These are phyloP conservation scores for Charaxes varanes DNA, from an alignment of 1,140 invertebrate genomes.

Conservation along the genomic window DNA sequence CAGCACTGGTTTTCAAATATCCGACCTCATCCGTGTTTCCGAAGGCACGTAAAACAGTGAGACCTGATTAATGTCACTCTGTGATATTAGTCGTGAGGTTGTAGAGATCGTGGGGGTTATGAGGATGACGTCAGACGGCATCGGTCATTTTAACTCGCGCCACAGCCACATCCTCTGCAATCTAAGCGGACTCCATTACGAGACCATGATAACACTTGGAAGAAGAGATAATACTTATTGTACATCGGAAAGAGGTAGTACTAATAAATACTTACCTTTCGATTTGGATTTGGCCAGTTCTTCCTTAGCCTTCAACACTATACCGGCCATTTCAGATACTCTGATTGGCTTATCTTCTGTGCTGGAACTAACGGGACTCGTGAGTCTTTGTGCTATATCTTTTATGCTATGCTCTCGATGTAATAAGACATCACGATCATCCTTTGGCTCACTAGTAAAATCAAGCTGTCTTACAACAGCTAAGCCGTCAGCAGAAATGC, in stretches of 20 bases:
- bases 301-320: conserved; percentile 95
- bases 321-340: conserved; percentile 89
- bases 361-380: conserved; percentile 71
- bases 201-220: no score
- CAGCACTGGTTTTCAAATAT: no score
- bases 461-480: conserved; percentile 47
- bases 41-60: no score
- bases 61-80: no score
- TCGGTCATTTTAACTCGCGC: no score
- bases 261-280: conserved; percentile 69
- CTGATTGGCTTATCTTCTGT: conserved; percentile 70
- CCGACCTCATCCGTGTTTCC: no score
- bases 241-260: background rate
- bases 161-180: no score
- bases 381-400: conserved; percentile 89
- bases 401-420: conserved; percentile 86
- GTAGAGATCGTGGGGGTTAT: no score
- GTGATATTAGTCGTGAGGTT: no score
- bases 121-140: no score
- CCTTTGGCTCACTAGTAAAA: conserved; percentile 69
- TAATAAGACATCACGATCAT: conserved; percentile 76
- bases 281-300: conserved; percentile 88
- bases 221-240: background rate
- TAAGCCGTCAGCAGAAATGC: conserved; percentile 41
- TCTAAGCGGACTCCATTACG: no score